These are phyloP conservation scores for Peromyscus attwateri DNA, from an alignment of 2,797 vertebrate species.

Conservation along the genomic window DNA sequence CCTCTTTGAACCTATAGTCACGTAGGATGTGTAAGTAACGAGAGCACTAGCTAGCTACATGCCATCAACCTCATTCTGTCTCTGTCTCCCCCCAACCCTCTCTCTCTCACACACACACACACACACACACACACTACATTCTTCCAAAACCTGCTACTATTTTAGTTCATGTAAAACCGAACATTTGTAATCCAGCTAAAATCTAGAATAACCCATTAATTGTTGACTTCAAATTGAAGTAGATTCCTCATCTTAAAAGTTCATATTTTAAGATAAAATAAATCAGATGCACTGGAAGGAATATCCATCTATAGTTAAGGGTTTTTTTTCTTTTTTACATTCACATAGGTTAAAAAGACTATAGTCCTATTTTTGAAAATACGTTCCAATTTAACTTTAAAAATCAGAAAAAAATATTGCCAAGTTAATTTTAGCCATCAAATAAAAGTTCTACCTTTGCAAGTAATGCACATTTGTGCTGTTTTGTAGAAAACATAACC, in stretches of 20 bases:
- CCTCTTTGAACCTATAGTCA: conserved; percentile 14
- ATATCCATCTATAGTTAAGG: neutral
- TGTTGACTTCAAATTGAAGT: conserved; percentile 49
- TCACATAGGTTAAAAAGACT: conserved; percentile 20
- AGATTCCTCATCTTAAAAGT: conserved; percentile 45
- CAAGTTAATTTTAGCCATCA: conserved; percentile 43
- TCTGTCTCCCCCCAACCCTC: neutral
- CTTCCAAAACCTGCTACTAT: conserved; percentile 27
- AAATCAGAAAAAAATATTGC: conserved; percentile 41
- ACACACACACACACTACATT: neutral
- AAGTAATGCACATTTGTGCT: neutral
- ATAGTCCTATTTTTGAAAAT: conserved; percentile 51
- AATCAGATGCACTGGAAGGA: neutral
- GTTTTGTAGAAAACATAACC: neutral
- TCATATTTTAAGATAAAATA: neutral
- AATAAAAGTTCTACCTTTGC: conserved; percentile 15
- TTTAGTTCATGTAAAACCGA: conserved; percentile 52
- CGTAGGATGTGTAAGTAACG: neutral
- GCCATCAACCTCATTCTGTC: neutral
- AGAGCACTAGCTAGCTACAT: conserved; percentile 6
- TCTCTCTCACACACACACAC: neutral
- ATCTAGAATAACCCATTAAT: conserved; percentile 49
- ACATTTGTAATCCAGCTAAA: conserved; percentile 43
- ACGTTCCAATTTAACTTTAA: conserved; percentile 19
- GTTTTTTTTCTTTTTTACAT: conserved; percentile 9